These are phyloP conservation scores for Enteromius fasciolatus DNA, from an alignment of 2,797 vertebrate species.

Conservation along the genomic window DNA sequence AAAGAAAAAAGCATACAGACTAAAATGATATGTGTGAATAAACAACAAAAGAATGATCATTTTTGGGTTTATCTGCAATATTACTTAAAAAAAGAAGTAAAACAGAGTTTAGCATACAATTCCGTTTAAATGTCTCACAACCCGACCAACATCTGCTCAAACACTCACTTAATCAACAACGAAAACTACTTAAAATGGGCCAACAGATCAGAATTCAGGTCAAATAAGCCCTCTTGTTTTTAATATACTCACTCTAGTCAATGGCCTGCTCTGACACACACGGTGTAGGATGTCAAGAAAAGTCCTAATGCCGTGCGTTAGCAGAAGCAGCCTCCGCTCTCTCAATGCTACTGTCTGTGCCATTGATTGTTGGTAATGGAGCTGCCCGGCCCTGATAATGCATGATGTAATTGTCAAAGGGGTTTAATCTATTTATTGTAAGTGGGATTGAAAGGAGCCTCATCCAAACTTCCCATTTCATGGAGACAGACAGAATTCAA, in stretches of 20 bases:
- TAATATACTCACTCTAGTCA: slow-evolving; percentile 54
- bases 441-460: slow-evolving; percentile 70
- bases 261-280: slow-evolving; percentile 57
- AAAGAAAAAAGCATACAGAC: background rate
- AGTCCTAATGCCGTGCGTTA: slow-evolving; percentile 78
- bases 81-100: background rate
- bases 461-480: slow-evolving; percentile 72
- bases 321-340: slow-evolving; percentile 73
- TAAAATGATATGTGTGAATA: background rate
- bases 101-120: background rate
- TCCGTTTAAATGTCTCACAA: background rate
- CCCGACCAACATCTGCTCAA: background rate
- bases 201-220: slow-evolving; percentile 22
- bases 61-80: background rate
- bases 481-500: slow-evolving; percentile 62
- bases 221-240: slow-evolving; percentile 17
- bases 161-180: background rate
- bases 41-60: background rate
- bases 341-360: slow-evolving; percentile 77
- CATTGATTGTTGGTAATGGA: slow-evolving; percentile 87
- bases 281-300: slow-evolving; percentile 73
- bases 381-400: slow-evolving; percentile 84
- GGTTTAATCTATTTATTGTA: slow-evolving; percentile 86
- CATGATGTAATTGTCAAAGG: slow-evolving; percentile 92
- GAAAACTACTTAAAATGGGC: background rate